phyloP scores from a whole-genome alignment of 30 jellyfish, hydroid and myxozoan species.

The Hydractinia echinata region DNA sequence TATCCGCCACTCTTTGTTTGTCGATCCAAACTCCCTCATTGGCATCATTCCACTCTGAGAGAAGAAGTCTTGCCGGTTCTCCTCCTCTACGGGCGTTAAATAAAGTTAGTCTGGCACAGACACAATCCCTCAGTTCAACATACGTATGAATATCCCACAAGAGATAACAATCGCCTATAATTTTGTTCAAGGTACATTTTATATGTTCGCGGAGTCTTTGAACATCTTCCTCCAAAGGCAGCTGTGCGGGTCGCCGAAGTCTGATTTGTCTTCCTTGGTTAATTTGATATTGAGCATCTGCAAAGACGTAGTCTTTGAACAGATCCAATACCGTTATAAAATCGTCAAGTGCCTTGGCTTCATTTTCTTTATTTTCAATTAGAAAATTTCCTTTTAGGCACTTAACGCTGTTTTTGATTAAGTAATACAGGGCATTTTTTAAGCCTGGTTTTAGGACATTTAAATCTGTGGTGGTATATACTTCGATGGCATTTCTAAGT shows the following conservation, averaged over 20 bases:
- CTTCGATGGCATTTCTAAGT: neutral
- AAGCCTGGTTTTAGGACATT: slow-evolving; percentile 8
- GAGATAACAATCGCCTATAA: too few relatives aligned
- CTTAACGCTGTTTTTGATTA: neutral
- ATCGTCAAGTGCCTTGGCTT: neutral
- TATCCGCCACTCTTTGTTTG: slow-evolving; percentile 2
- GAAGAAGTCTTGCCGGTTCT: slow-evolving; percentile 9
- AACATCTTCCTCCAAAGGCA: slow-evolving; percentile 10
- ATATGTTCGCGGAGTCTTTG: neutral
- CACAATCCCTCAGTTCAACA: slow-evolving; percentile 13
- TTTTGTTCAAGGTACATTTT: neutral
- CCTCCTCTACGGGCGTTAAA: slow-evolving; percentile 18
- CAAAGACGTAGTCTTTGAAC: slow-evolving; percentile 1
- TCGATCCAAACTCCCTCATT: neutral
- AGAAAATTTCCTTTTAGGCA: neutral
- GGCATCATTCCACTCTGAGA: slow-evolving; percentile 5
- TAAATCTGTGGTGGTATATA: neutral
- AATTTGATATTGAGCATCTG: slow-evolving; percentile 6
- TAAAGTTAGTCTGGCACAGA: slow-evolving; percentile 11
- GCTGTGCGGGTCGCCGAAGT: slow-evolving; percentile 5
- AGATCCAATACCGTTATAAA: neutral
- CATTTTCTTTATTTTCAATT: neutral
- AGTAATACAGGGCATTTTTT: neutral
- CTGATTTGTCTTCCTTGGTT: neutral
- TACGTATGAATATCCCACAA: neutral